Conservation (phyloP, 2,797 vertebrate species). For the Ctenochaetus hawaiiensis region DNA sequence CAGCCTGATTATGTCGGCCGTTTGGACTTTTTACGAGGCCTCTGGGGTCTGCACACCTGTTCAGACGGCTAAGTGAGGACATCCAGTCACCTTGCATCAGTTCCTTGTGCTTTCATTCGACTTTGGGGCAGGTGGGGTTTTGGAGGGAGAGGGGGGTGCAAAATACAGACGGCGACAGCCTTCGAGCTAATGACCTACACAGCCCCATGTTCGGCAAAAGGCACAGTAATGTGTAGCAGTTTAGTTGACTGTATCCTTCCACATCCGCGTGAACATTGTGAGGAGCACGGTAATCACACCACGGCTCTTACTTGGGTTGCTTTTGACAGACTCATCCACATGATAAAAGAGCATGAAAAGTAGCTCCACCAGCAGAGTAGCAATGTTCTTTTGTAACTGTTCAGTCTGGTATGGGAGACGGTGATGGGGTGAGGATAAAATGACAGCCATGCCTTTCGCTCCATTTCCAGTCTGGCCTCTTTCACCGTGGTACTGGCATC, state of each 20-base stretch:
- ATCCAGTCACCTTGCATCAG: slow-evolving; percentile 82
- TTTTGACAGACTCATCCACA: slow-evolving; percentile 60
- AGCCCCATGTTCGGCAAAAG: slow-evolving; percentile 77
- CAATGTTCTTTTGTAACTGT: slow-evolving; percentile 48
- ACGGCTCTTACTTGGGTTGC: slow-evolving; percentile 41
- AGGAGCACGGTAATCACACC: slow-evolving; percentile 49
- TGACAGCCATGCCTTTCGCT: slow-evolving; percentile 59
- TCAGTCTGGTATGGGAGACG: slow-evolving; percentile 51
- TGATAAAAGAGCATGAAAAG: slow-evolving; percentile 52
- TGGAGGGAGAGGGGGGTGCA: slow-evolving; percentile 55
- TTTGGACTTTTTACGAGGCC: slow-evolving; percentile 73
- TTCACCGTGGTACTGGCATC: slow-evolving; percentile 46
- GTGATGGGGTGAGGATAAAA: slow-evolving; percentile 39
- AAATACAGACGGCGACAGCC: slow-evolving; percentile 64
- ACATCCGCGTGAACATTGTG: slow-evolving; percentile 41
- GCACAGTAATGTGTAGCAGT: slow-evolving; percentile 78
- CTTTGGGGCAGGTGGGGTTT: slow-evolving; percentile 47
- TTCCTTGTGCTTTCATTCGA: slow-evolving; percentile 84
- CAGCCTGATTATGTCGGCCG: slow-evolving; percentile 76
- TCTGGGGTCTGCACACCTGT: slow-evolving; percentile 77
- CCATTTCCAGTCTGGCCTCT: slow-evolving; percentile 61
- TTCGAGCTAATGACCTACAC: slow-evolving; percentile 60
- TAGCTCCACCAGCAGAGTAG: slow-evolving; percentile 53
- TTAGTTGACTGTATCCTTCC: slow-evolving; percentile 60
- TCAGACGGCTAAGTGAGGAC: slow-evolving; percentile 73